These are phyloP conservation scores for Teleiodes luculella DNA, from an alignment of 2,888 invertebrate genomes.

Conservation along the genomic window DNA sequence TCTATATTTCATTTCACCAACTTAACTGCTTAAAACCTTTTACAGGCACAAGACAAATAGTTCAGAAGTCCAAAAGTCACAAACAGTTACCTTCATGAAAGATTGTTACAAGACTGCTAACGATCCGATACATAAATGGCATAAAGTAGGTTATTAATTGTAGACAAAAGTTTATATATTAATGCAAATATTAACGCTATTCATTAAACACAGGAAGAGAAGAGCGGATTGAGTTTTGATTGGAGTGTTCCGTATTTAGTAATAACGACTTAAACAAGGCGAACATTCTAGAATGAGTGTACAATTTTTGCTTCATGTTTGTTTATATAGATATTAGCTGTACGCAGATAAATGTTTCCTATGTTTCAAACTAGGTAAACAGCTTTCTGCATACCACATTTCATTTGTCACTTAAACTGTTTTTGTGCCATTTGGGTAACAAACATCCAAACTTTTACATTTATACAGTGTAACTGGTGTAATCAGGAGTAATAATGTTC, in stretches of 20 bases:
- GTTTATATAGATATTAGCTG: too few relatives aligned
- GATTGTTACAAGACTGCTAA: slow-evolving; percentile 47
- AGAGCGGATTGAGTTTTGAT: not conserved
- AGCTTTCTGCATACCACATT: too few relatives aligned
- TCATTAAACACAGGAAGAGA: slow-evolving; percentile 29
- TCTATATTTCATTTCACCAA: not conserved
- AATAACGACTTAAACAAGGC: too few relatives aligned
- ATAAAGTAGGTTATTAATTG: slow-evolving; percentile 6
- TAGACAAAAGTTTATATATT: slow-evolving; percentile 25
- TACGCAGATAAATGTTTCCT: too few relatives aligned
- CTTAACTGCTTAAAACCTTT: not conserved
- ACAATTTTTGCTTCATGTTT: too few relatives aligned
- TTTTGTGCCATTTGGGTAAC: too few relatives aligned
- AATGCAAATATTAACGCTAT: slow-evolving; percentile 28
- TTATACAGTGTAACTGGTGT: too few relatives aligned
- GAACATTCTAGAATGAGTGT: too few relatives aligned
- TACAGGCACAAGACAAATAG: slow-evolving; percentile 33
- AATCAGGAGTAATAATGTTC: too few relatives aligned
- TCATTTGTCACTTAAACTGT: too few relatives aligned
- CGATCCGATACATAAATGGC: slow-evolving; percentile 37
- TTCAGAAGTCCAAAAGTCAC: slow-evolving; percentile 42
- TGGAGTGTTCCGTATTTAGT: not conserved
- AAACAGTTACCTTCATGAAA: slow-evolving; percentile 37
- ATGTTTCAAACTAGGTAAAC: too few relatives aligned
- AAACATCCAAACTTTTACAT: too few relatives aligned